These are phyloP conservation scores for Apodemus speciosus DNA, from an alignment of 2,113 vertebrate species.

Conservation along the genomic window DNA sequence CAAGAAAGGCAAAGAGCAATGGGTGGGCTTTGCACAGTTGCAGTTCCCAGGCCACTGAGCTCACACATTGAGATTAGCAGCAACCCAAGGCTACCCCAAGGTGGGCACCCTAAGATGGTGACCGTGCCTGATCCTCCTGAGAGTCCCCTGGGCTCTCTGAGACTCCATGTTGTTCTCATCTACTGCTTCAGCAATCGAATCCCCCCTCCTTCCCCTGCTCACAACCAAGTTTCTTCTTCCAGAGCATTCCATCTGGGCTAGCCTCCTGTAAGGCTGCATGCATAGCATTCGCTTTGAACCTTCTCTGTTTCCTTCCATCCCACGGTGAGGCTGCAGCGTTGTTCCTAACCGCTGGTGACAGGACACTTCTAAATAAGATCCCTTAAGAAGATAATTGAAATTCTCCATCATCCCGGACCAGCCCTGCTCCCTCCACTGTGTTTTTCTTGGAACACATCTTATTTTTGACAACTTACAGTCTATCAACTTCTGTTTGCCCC, in stretches of 20 bases:
- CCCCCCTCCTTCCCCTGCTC: neutral
- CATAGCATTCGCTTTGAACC: neutral
- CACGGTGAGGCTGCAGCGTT: neutral
- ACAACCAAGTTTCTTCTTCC: neutral
- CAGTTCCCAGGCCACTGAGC: neutral
- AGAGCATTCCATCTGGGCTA: conserved; percentile 24
- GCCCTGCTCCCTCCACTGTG: too few species aligned
- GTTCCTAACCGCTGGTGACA: neutral
- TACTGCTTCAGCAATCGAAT: neutral
- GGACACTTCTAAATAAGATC: neutral
- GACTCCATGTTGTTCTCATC: neutral
- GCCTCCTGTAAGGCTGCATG: neutral
- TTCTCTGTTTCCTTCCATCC: neutral
- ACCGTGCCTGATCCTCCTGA: accelerated
- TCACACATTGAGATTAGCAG: neutral
- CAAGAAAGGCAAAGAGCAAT: neutral
- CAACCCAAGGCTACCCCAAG: neutral
- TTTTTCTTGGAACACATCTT: neutral
- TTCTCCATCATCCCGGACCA: neutral
- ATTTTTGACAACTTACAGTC: neutral
- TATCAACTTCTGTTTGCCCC: neutral
- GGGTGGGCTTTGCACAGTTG: neutral
- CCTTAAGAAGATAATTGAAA: neutral
- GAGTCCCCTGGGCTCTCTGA: too few species aligned
- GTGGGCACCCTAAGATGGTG: neutral